Percentiles rank a stretch among this genome's conserved stretches.
These are phyloP conservation scores for Geopemphigus sp. DNA, from an alignment of 1,140 invertebrate species.

Conservation along the genomic window DNA sequence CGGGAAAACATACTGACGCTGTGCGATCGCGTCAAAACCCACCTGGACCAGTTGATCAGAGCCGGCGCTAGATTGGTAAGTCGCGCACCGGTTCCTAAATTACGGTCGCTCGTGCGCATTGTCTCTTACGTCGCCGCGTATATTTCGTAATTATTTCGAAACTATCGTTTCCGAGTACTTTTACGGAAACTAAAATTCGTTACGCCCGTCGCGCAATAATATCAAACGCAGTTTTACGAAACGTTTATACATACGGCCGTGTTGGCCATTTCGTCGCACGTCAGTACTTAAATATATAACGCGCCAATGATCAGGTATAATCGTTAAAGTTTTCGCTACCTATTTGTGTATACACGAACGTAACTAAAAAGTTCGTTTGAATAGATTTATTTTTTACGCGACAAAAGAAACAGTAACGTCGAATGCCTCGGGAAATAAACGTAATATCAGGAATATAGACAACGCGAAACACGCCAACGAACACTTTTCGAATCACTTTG, in stretches of 20 bases:
- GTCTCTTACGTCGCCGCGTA: no score
- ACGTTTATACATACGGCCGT: no score
- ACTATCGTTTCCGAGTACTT: no score
- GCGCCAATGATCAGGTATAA: no score
- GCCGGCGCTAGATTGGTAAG: conserved; percentile 80
- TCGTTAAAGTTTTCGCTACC: no score
- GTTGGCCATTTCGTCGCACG: no score
- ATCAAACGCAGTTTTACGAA: no score
- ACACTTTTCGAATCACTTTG: conserved; percentile 33
- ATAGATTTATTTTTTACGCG: not conserved
- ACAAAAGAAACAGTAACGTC: not conserved
- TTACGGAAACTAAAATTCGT: no score
- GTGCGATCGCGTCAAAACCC: conserved; percentile 81
- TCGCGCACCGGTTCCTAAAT: conserved; percentile 41
- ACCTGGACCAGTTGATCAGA: conserved; percentile 81
- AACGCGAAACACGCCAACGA: conserved; percentile 23
- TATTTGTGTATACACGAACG: not conserved
- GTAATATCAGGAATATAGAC: conserved; percentile 13
- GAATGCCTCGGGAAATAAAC: not conserved
- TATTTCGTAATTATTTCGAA: no score
- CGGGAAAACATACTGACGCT: conserved; percentile 89
- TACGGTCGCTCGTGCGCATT: no score
- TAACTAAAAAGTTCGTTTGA: conserved; percentile 1
- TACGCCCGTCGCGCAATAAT: no score
- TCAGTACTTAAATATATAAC: no score